Evolutionary conservation across 2,113 vertebrate genomes (phyloP).

Genomic region (Gopherus evgoodei): DNA sequence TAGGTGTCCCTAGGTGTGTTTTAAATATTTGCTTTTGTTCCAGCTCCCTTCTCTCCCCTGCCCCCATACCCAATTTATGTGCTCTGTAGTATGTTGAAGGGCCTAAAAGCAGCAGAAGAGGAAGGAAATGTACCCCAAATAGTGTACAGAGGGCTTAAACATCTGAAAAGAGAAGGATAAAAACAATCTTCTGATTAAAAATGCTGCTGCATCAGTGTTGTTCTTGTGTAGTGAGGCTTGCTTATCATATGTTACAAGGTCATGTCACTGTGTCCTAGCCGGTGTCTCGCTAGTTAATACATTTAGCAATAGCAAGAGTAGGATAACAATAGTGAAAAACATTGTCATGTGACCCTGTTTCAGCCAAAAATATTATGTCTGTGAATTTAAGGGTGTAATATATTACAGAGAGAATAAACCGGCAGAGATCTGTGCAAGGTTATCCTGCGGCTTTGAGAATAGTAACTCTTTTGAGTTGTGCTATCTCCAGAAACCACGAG

Average conservation of each 20-base stretch:
- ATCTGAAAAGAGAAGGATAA: background rate
- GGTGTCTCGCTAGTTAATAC: background rate
- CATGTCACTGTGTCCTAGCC: background rate
- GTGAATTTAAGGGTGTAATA: background rate
- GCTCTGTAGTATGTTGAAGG: background rate
- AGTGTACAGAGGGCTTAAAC: background rate
- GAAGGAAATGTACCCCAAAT: background rate
- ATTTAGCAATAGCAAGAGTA: background rate
- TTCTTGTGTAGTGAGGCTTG: background rate
- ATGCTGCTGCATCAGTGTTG: background rate
- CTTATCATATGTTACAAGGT: background rate
- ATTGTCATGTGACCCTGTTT: background rate
- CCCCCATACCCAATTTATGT: background rate
- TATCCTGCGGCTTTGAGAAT: background rate
- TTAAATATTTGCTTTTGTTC: too few relatives aligned
- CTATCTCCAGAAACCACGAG: constrained; percentile 31
- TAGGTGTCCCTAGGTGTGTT: background rate
- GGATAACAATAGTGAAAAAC: background rate
- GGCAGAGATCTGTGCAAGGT: background rate
- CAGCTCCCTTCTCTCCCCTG: background rate
- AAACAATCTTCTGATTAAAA: background rate
- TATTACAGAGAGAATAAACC: background rate
- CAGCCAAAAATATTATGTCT: background rate
- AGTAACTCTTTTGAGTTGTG: background rate
- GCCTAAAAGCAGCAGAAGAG: too few relatives aligned